Base-by-base conservation (phyloP, 2,888 invertebrate genomes). In the Idaea aversata region DNA sequence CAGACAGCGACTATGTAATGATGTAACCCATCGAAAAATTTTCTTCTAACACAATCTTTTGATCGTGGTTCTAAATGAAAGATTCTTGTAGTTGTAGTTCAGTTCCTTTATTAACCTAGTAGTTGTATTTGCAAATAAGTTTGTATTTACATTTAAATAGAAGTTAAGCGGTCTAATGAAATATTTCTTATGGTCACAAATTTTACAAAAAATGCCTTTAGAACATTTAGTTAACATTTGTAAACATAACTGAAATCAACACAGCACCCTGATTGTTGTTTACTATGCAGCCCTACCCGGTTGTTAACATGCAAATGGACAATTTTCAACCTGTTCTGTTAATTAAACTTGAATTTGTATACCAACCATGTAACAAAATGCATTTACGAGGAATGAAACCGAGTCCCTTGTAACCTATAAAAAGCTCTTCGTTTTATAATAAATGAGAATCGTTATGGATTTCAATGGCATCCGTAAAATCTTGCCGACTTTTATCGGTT, bases 261-360 rank as follows among this genome's bases (percentile, higher is more conserved):
- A 47, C 10, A 47, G 47, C 47, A 47, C 47, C 3, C 47, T 47
- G 47, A 47, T 47, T 61, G 62, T 62, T 13, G 63, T 61, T 58
- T 25, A 61, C 61, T 47, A 47, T 47, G 47, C 47, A 47, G 47
- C 10, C 47, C 47, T 47, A 47, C 47, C 47, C 47, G 47, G 47
- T 47, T 47, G 47, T 47, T 47, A 75, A 73, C 77, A 82, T 77
- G 78, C 77, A 69, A 82, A 77, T 75, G 66, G 73, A 68, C 75
- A 68, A 75, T 80, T 77, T 75, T 70, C 72, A 77, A 77, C 78
- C 75, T 77, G 77, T 65, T 67, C 70, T 65, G 60, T 63, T 64
- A 74, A 73, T 75, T 76, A 73, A 71, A 63, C 62, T 61, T 71
- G 69, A 71, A 72, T 72, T 70, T 70, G 65, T 61, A 13, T 47